Evolutionary conservation across 2,113 vertebrate genomes (phyloP).

Genomic region (Benitochromis conjunctus): DNA sequence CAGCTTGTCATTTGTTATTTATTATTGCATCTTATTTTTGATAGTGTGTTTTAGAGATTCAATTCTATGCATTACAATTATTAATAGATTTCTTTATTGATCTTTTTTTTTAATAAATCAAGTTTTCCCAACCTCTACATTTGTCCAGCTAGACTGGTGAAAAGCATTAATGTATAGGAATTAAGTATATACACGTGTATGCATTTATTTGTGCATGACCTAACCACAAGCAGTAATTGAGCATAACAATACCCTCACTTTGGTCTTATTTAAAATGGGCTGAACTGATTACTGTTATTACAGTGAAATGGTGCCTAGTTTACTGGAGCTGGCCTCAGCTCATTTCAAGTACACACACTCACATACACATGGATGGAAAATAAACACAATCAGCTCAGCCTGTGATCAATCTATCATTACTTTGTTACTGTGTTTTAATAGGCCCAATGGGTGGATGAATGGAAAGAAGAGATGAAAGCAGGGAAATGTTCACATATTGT

Average conservation of each 20-base stretch:
- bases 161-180: not conserved
- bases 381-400: slow-evolving; percentile 33
- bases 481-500: not conserved
- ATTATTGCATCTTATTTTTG: not conserved
- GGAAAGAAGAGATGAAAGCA: slow-evolving; percentile 29
- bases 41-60: not conserved
- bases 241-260: slow-evolving; percentile 29
- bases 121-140: not conserved
- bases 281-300: slow-evolving; percentile 42
- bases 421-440: slow-evolving; percentile 27
- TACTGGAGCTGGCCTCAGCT: not conserved
- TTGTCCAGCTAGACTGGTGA: not conserved
- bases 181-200: not conserved
- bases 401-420: slow-evolving; percentile 29
- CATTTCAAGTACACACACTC: not conserved
- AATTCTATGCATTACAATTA: not conserved
- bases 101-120: not conserved
- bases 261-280: slow-evolving; percentile 19
- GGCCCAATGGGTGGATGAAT: not conserved
- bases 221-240: slow-evolving; percentile 26
- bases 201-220: slow-evolving; percentile 20
- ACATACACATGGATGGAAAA: slow-evolving; percentile 2
- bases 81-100: not conserved
- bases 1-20: not conserved
- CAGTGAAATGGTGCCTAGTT: slow-evolving; percentile 11